Conservation (phyloP, 2,888 invertebrate species). For the Notodonta ziczac region DNA sequence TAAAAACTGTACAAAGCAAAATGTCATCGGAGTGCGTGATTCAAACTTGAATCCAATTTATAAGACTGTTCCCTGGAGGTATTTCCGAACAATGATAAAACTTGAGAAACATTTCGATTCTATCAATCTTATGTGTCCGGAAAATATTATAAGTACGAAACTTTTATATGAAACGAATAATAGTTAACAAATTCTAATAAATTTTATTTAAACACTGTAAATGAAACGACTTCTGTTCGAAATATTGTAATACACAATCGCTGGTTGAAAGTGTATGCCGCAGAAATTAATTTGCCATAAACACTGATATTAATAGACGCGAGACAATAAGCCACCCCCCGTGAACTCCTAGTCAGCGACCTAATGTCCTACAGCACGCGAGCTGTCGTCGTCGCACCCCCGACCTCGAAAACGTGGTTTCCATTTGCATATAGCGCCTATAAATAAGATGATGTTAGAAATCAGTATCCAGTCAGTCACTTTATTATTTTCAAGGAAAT, state of each 20-base stretch:
- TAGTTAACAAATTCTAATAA: not conserved
- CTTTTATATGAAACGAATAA: constrained; percentile 11
- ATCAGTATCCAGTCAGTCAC: constrained; percentile 18
- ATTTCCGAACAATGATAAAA: constrained; percentile 77
- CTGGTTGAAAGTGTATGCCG: constrained; percentile 39
- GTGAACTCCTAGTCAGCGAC: constrained; percentile 65
- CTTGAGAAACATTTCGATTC: constrained; percentile 67
- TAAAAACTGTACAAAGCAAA: constrained; percentile 44
- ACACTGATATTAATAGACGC: constrained; percentile 77
- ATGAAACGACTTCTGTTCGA: too few relatives aligned
- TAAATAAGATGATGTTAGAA: constrained; percentile 48
- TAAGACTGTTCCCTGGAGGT: constrained; percentile 75
- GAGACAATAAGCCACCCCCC: constrained; percentile 79
- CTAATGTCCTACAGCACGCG: constrained; percentile 77
- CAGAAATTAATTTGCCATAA: constrained; percentile 75
- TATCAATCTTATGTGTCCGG: constrained; percentile 36
- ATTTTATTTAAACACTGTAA: not conserved
- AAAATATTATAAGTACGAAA: constrained; percentile 17
- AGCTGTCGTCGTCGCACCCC: constrained; percentile 61
- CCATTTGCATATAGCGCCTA: constrained; percentile 66
- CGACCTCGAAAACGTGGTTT: constrained; percentile 62
- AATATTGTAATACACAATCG: constrained; percentile 8
- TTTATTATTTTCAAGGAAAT: not conserved
- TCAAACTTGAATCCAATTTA: constrained; percentile 80
- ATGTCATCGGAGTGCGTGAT: constrained; percentile 62